phyloP scores from a whole-genome alignment of 2,797 vertebrate genomes.

The Pipistrellus pygmaeus region DNA sequence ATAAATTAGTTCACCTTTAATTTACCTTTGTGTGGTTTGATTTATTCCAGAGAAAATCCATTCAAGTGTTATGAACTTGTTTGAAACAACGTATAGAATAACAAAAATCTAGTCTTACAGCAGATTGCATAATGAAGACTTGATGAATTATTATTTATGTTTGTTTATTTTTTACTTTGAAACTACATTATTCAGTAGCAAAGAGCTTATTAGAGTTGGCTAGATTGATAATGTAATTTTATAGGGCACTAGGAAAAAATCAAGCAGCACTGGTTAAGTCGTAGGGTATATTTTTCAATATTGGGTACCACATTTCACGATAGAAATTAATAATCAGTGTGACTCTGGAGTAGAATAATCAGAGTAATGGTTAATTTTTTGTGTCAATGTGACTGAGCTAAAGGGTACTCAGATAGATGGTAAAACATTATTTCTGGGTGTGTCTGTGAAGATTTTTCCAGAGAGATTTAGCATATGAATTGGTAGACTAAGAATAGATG shows the following conservation, averaged over 20 bases:
- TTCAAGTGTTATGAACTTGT: neutral
- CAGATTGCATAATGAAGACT: neutral
- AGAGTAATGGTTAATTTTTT: neutral
- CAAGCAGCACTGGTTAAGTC: neutral
- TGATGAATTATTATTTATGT: neutral
- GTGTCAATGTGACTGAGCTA: neutral
- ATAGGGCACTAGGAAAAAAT: neutral
- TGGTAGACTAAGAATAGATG: neutral
- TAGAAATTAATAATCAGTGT: neutral
- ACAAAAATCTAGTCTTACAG: neutral
- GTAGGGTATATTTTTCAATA: neutral
- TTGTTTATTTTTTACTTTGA: constrained; percentile 31
- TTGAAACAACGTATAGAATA: neutral
- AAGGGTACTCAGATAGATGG: neutral
- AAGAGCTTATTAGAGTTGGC: neutral
- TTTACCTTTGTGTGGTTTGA: neutral
- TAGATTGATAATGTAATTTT: constrained; percentile 1
- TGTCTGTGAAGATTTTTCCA: neutral
- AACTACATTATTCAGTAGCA: neutral
- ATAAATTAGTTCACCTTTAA: neutral
- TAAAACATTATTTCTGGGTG: neutral
- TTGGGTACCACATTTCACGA: neutral
- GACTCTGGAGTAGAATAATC: neutral
- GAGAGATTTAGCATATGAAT: neutral
- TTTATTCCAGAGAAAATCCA: neutral